These are phyloP conservation scores for Drosophila kanekoi DNA, from an alignment of 2,888 invertebrate species.

Conservation along the genomic window DNA sequence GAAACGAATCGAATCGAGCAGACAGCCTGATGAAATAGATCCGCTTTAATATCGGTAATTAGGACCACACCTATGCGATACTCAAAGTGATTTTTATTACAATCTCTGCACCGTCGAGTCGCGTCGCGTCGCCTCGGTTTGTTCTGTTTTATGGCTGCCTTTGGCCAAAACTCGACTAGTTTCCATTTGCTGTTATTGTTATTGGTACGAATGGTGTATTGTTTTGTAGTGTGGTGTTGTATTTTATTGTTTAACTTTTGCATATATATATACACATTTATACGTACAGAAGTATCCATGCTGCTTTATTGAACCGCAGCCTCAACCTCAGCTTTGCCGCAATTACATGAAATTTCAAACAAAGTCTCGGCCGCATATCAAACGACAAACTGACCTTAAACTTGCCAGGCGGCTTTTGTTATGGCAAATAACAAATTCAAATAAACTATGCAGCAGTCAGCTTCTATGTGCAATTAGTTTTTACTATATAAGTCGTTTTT, in stretches of 20 bases:
- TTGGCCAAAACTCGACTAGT: conserved; percentile 79
- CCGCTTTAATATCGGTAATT: conserved; percentile 82
- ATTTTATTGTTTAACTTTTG: conserved; percentile 49
- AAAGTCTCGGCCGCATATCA: conserved; percentile 54
- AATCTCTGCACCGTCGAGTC: conserved; percentile 35
- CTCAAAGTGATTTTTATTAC: conserved; percentile 76
- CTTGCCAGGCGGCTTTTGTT: conserved; percentile 77
- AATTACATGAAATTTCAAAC: conserved; percentile 54
- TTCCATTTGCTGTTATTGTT: conserved; percentile 70
- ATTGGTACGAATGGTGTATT: conserved; percentile 27
- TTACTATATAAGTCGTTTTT: conserved; percentile 57
- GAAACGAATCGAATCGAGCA: conserved; percentile 29
- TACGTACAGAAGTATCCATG: conserved; percentile 42
- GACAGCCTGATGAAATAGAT: conserved; percentile 77
- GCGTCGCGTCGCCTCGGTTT: conserved; percentile 31
- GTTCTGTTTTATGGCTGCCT: conserved; percentile 71
- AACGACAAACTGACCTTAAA: conserved; percentile 73
- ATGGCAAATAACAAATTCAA: conserved; percentile 55
- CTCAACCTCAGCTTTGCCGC: conserved; percentile 53
- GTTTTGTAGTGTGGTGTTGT: conserved; percentile 22
- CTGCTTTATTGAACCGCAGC: conserved; percentile 56
- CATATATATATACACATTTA: conserved; percentile 26
- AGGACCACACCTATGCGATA: conserved; percentile 81
- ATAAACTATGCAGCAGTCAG: conserved; percentile 71
- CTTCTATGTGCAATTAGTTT: conserved; percentile 76